These are phyloP conservation scores for Dasypogon diadema DNA, from an alignment of 2,888 invertebrate genomes.

Conservation along the genomic window DNA sequence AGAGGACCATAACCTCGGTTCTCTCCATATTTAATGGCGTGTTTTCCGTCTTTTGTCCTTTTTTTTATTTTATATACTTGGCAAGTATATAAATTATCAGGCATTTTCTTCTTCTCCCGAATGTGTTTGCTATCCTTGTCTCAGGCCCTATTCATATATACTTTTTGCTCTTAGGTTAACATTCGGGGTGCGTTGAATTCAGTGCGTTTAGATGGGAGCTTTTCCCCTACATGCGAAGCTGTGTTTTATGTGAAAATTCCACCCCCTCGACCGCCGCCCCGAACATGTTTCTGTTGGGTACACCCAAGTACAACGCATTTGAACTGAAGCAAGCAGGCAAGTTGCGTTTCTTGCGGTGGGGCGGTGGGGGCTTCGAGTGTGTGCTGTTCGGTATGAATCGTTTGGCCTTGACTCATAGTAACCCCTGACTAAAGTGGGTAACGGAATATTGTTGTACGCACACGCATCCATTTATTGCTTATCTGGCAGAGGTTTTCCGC, in stretches of 20 bases:
- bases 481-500: neutral
- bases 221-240: neutral
- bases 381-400: constrained; percentile 46
- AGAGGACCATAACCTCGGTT: constrained; percentile 54
- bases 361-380: neutral
- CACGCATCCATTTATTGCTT: constrained; percentile 3
- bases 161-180: too few species aligned
- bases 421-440: constrained; percentile 52
- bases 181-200: too few species aligned
- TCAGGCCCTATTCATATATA: neutral
- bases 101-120: neutral
- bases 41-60: constrained; percentile 43
- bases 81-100: neutral
- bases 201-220: neutral
- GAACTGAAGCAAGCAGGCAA: too few species aligned
- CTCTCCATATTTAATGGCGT: constrained; percentile 12
- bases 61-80: constrained; percentile 16
- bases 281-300: too few species aligned
- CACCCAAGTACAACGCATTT: too few species aligned
- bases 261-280: neutral
- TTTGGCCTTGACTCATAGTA: constrained; percentile 57
- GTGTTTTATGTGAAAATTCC: neutral
- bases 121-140: too few species aligned
- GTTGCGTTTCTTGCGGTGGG: too few species aligned
- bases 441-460: constrained; percentile 42